Evolutionary conservation across 2,888 invertebrate genomes (phyloP), one percentile per base, ranked within the genome.

Genomic region (Tupiocoris notatus): DNA sequence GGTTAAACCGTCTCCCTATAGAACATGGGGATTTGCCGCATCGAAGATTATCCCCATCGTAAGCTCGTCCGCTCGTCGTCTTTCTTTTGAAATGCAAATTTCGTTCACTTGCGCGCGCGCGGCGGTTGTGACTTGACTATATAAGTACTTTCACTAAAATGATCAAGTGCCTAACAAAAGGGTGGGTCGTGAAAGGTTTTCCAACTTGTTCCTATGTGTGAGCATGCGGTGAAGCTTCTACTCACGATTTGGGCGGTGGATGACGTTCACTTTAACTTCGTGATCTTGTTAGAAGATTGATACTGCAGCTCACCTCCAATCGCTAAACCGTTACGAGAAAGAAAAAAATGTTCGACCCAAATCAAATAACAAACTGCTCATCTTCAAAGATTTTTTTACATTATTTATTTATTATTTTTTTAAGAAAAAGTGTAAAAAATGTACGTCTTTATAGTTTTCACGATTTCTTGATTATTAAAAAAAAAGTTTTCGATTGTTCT

Each of bases 131-230:
- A 24, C 22, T 6, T 64, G 25, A 21, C 54, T 20, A 65, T 54
- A 66, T 9, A 66, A 67, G 67, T 67, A 67, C 67, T 21, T 67
- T 67, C 67, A 67, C 57, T 67, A 7, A 57, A 67, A 57, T 67
- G 67, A 67, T 57, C 56, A 67, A 57, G 67, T 57, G 57, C 57
- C 67, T 9, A 67, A 67, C 67, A 67, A 67, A 67, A 67, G 67
- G 67, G 20, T 22, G 67, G 20, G 18, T 67, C 67, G 67, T 67
- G 67, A 67, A 56, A 67, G 67, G 67, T 67, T 67, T 21, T 54
- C 22, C 39, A 18, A 25, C 57, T 39, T 67, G 67, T 67, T n/a
- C 22, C 39, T n/a, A 25, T 23, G 67, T 67, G 67, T 67, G 39
- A 65, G n/a, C n/a, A 39, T 39, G 39, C 12, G 39, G 39, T 39